A percentile compares a stretch with the other conserved stretches of the same genome.
phyloP scores from a whole-genome alignment of 2,797 vertebrate species.

The Malacoctenus gilli region DNA sequence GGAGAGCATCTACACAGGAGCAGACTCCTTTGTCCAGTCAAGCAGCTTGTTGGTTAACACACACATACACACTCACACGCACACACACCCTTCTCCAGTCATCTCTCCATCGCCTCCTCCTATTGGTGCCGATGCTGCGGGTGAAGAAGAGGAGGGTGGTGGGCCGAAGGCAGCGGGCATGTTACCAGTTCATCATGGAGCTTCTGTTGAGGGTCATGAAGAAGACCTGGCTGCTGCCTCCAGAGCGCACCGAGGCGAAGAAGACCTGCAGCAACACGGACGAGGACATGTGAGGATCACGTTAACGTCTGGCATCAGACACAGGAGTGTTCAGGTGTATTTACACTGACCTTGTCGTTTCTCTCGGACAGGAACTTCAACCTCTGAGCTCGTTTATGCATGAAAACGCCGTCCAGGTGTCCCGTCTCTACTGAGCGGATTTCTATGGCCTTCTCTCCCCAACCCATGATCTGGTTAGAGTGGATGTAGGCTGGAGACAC shows the following conservation, averaged over 20 bases:
- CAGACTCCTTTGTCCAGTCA: neutral
- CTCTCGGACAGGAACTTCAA: conserved; percentile 99
- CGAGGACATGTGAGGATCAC: too few relatives aligned
- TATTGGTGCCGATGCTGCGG: too few relatives aligned
- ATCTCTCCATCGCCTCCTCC: conserved; percentile 39
- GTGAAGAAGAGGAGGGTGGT: too few relatives aligned
- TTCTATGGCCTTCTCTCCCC: conserved; percentile 99
- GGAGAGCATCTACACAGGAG: too few relatives aligned
- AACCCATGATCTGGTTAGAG: conserved; percentile 99
- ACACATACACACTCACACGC: conserved; percentile 5
- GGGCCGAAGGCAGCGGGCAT: conserved; percentile 7
- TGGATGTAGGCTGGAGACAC: conserved; percentile 95
- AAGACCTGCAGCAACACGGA: conserved; percentile 86
- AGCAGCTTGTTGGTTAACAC: conserved; percentile 28
- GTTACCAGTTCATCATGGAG: conserved; percentile 99
- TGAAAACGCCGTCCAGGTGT: conserved; percentile 99
- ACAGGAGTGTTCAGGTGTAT: neutral
- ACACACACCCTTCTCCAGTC: conserved; percentile 22
- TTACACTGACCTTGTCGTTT: conserved; percentile 93
- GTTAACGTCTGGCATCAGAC: neutral
- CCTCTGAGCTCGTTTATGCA: conserved; percentile 99
- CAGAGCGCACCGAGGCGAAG: conserved; percentile 97
- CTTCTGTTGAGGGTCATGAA: conserved; percentile 99
- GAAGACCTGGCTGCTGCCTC: conserved; percentile 99
- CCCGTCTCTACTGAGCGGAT: conserved; percentile 99